Evolutionary conservation across 2,888 invertebrate genomes (phyloP).

Genomic region (Blastobasis adustella): DNA sequence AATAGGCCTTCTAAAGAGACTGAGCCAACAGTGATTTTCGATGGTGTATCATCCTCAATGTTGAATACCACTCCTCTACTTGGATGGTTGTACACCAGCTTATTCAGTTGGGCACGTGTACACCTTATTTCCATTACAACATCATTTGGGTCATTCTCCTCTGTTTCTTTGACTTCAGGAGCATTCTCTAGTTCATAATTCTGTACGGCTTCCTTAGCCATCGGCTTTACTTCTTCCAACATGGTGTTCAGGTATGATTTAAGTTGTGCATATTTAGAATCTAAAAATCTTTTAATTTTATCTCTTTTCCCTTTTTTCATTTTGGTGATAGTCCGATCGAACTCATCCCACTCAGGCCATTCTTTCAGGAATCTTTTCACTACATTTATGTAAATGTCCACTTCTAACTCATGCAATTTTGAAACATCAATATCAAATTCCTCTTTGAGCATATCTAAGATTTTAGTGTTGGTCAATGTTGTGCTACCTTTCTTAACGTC

Average conservation of each 20-base stretch:
- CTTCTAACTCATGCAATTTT: conserved; percentile 35
- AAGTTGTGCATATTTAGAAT: conserved; percentile 35
- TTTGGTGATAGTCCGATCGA: conserved; percentile 33
- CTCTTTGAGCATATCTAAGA: conserved; percentile 39
- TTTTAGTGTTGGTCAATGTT: conserved; percentile 46
- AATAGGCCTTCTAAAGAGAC: conserved; percentile 25
- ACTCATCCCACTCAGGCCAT: conserved; percentile 58
- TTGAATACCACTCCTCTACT: conserved; percentile 37
- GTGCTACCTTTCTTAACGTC: conserved; percentile 41
- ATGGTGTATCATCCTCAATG: conserved; percentile 14
- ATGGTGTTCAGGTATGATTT: conserved; percentile 37
- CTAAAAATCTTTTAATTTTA: conserved; percentile 27
- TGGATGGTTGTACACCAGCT: conserved; percentile 27
- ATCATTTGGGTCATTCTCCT: conserved; percentile 11
- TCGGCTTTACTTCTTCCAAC: conserved; percentile 26
- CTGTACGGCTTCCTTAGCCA: conserved; percentile 24
- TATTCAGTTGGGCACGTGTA: conserved; percentile 32
- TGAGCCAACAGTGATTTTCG: conserved; percentile 17
- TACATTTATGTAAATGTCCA: conserved; percentile 47
- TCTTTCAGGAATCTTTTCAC: conserved; percentile 53
- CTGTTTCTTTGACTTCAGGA: conserved; percentile 4
- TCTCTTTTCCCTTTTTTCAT: conserved; percentile 23
- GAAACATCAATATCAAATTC: conserved; percentile 40
- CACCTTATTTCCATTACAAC: conserved; percentile 37
- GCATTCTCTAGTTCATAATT: conserved; percentile 11